Evolutionary conservation across 2,113 vertebrate genomes (phyloP).

Genomic region (Ptilorrhoa leucosticta): DNA sequence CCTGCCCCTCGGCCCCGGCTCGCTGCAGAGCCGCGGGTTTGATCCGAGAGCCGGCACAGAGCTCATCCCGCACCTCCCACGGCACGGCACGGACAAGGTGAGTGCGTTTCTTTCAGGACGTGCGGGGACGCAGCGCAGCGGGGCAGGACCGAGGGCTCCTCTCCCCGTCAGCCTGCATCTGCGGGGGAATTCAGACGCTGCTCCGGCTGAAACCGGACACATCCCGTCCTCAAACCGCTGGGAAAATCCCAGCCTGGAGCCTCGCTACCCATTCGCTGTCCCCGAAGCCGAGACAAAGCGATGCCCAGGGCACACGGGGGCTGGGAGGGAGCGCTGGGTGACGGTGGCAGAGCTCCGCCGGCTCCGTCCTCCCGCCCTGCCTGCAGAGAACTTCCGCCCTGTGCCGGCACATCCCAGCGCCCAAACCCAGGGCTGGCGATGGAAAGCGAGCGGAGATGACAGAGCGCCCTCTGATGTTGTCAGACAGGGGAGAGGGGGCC

Average conservation of each 20-base stretch:
- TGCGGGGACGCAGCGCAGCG: accelerated
- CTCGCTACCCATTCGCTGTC: accelerated
- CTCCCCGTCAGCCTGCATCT: not conserved
- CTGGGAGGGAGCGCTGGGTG: not conserved
- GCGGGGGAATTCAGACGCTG: not conserved
- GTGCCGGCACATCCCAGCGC: not conserved
- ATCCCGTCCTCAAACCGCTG: accelerated
- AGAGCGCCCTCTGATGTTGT: slow-evolving; percentile 27
- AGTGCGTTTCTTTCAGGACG: not conserved
- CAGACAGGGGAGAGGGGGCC: not conserved
- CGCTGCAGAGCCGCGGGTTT: accelerated
- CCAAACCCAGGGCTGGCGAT: accelerated
- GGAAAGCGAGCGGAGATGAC: not conserved
- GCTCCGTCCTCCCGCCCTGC: not conserved
- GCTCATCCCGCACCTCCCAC: not conserved
- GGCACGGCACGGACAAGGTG: not conserved
- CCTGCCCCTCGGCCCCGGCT: not conserved
- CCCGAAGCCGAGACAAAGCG: not conserved
- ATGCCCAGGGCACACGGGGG: accelerated
- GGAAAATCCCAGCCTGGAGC: not conserved
- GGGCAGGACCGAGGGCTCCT: not conserved
- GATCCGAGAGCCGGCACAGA: not conserved
- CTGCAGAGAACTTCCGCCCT: not conserved
- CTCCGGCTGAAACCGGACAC: not conserved
- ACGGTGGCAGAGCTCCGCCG: not conserved